A percentile compares a stretch with the other conserved stretches of the same genome.
Evolutionary conservation across 2,113 vertebrate genomes (phyloP).

Genomic region (Leptocoma aspasia): DNA sequence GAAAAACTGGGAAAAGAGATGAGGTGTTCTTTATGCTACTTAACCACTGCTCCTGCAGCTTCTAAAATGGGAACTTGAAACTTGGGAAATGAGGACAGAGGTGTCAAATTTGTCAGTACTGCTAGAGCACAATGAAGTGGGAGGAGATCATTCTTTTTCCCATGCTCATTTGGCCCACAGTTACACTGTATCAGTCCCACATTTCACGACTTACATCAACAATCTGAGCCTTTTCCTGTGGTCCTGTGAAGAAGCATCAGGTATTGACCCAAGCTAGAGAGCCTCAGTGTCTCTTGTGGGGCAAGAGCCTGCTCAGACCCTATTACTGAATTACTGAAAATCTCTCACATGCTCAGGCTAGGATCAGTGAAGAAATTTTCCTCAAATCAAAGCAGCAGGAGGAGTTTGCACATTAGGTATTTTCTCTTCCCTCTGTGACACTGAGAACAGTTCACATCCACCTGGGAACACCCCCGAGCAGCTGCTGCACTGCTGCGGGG

Average conservation of each 20-base stretch:
- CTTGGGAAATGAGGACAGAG: background rate
- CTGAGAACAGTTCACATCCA: background rate
- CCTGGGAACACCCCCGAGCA: background rate
- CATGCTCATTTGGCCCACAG: rapidly evolving
- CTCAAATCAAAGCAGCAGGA: background rate
- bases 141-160: rapidly evolving
- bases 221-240: background rate
- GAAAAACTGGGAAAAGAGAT: background rate
- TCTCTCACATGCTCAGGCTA: background rate
- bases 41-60: background rate
- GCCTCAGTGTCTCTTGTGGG: rapidly evolving
- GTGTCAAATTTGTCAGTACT: background rate
- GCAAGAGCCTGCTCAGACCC: background rate
- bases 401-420: background rate
- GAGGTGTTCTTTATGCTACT: background rate
- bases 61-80: background rate
- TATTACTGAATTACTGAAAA: background rate
- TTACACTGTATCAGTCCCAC: rapidly evolving
- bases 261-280: background rate
- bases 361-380: background rate
- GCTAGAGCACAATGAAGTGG: background rate
- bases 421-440: background rate
- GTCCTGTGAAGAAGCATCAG: background rate
- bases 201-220: background rate
- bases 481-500: background rate